A percentile compares a stretch with the other conserved stretches of the same genome.
Evolutionary conservation across 2,113 vertebrate species (phyloP).

Genomic region (Athene cunicularia): DNA sequence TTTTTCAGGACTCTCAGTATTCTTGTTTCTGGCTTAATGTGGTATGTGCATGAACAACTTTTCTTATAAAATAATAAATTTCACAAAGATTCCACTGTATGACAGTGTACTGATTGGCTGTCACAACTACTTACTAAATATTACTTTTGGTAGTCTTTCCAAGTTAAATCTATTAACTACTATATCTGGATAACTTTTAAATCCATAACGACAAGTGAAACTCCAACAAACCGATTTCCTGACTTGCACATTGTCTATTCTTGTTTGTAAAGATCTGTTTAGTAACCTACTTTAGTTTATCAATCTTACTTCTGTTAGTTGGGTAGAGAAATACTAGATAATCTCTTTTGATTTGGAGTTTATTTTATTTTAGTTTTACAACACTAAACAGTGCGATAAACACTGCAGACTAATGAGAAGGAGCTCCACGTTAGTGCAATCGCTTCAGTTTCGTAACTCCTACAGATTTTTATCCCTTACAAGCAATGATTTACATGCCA

Average conservation of each 20-base stretch:
- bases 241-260: not conserved
- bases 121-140: slow-evolving; percentile 4
- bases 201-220: not conserved
- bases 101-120: not conserved
- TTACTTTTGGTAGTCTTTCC: not conserved
- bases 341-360: not conserved
- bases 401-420: not conserved
- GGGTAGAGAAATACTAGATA: not conserved
- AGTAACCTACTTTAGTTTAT: not conserved
- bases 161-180: not conserved
- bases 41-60: not conserved
- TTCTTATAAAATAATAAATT: not conserved
- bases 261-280: not conserved
- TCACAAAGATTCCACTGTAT: not conserved
- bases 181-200: not conserved
- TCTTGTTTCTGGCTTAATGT: not conserved
- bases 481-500: slow-evolving; percentile 48
- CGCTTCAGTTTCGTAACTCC: slow-evolving; percentile 34
- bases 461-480: slow-evolving; percentile 32
- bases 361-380: not conserved
- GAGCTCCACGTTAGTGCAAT: not conserved
- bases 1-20: not conserved
- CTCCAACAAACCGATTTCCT: not conserved
- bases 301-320: not conserved
- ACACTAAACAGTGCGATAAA: not conserved